phyloP scores from a whole-genome alignment of 2,113 vertebrate species.

The Phalacrocorax aristotelis region DNA sequence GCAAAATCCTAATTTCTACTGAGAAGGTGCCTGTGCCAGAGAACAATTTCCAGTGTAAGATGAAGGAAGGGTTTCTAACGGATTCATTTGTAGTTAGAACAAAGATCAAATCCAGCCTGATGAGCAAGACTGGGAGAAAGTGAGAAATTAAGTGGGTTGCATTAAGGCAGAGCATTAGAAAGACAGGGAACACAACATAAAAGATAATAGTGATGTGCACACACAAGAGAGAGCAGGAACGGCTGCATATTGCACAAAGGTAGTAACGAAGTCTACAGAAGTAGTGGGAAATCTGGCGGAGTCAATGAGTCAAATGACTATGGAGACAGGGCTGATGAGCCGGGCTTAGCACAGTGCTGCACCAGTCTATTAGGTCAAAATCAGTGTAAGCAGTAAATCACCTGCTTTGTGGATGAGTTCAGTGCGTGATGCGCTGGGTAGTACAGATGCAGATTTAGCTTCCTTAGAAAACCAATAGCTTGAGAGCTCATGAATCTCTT shows the following conservation, averaged over 20 bases:
- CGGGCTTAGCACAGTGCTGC: background rate
- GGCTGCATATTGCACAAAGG: background rate
- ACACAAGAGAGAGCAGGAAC: background rate
- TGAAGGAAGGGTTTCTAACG: background rate
- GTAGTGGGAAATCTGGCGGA: background rate
- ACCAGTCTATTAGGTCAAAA: background rate
- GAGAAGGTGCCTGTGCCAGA: background rate
- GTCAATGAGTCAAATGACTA: background rate
- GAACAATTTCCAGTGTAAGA: background rate
- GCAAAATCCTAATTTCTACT: background rate
- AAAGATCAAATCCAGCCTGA: background rate
- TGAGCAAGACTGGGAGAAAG: background rate
- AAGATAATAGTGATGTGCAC: background rate
- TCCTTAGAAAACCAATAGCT: background rate
- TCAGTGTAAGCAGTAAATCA: background rate
- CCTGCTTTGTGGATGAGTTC: background rate
- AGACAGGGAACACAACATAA: background rate
- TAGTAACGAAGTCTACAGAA: background rate
- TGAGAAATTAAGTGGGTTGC: background rate
- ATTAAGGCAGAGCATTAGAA: background rate
- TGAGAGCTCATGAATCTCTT: background rate
- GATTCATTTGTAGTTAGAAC: rapidly evolving
- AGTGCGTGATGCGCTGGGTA: background rate
- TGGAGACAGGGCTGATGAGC: background rate
- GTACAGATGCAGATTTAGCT: background rate